A percentile compares a stretch with the other conserved stretches of the same genome.
Evolutionary conservation across 2,113 vertebrate genomes (phyloP).

Genomic region (Cottus gobio): DNA sequence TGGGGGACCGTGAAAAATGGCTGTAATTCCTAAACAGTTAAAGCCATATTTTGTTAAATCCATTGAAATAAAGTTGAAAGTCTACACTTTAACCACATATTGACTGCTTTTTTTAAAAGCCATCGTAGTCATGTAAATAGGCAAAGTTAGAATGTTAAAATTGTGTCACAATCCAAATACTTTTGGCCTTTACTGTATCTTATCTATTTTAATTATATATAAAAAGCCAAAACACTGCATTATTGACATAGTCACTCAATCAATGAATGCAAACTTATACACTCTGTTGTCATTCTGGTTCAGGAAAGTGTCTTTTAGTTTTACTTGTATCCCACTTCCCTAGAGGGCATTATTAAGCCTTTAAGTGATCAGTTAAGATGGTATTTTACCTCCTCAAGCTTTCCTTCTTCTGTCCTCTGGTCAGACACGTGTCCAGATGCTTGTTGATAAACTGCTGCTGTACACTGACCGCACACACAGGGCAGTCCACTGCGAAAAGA

Average conservation of each 20-base stretch:
- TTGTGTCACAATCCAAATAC: too few species aligned
- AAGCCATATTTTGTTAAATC: too few species aligned
- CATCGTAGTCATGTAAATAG: too few species aligned
- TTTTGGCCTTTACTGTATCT: too few species aligned
- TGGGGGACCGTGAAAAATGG: too few species aligned
- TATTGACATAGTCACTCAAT: background rate
- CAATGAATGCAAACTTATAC: background rate
- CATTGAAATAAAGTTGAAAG: too few species aligned
- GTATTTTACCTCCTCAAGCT: slow-evolving; percentile 89
- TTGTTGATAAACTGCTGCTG: slow-evolving; percentile 89
- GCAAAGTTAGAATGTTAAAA: too few species aligned
- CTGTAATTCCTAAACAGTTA: too few species aligned
- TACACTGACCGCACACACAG: slow-evolving; percentile 89
- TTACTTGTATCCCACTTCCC: background rate
- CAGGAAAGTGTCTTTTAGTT: background rate
- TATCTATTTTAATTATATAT: too few species aligned
- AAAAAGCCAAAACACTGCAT: background rate
- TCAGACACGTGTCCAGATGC: slow-evolving; percentile 91
- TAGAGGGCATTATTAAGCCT: background rate
- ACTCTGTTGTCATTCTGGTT: background rate
- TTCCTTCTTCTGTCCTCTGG: slow-evolving; percentile 90
- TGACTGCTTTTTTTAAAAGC: too few species aligned
- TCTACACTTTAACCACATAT: too few species aligned
- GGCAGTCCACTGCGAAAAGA: slow-evolving; percentile 89
- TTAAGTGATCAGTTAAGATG: background rate